These are phyloP conservation scores for Poeciliopsis paucimaculata DNA, from an alignment of 2,797 vertebrate species.

Conservation along the genomic window DNA sequence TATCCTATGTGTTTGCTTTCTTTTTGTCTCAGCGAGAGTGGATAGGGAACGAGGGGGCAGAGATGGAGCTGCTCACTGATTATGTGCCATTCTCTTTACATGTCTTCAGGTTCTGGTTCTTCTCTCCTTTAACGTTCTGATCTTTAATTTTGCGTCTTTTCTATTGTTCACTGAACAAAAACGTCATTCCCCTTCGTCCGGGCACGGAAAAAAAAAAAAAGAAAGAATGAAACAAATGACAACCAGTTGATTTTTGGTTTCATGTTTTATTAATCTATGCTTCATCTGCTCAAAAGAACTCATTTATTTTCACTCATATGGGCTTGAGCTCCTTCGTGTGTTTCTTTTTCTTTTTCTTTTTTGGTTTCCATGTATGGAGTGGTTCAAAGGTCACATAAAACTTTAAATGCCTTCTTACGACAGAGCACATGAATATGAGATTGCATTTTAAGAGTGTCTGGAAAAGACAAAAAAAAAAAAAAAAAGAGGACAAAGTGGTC, in stretches of 20 bases:
- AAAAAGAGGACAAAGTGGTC: slow-evolving; percentile 40
- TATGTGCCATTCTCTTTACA: slow-evolving; percentile 73
- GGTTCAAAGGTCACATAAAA: slow-evolving; percentile 52
- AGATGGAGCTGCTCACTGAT: slow-evolving; percentile 66
- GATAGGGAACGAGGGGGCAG: slow-evolving; percentile 21
- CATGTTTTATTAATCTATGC: slow-evolving; percentile 26
- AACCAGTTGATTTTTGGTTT: slow-evolving; percentile 56
- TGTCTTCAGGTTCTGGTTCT: slow-evolving; percentile 62
- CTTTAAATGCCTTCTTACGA: slow-evolving; percentile 32
- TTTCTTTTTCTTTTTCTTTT: slow-evolving; percentile 9
- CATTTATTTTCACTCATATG: slow-evolving; percentile 58
- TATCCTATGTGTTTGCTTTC: slow-evolving; percentile 33
- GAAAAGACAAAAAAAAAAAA: not conserved
- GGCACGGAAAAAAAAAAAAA: slow-evolving; percentile 60
- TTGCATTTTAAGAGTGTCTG: slow-evolving; percentile 39
- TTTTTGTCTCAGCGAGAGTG: slow-evolving; percentile 40
- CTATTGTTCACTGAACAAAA: slow-evolving; percentile 55
- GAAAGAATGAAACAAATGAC: slow-evolving; percentile 55
- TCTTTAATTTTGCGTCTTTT: slow-evolving; percentile 52
- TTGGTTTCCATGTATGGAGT: slow-evolving; percentile 41
- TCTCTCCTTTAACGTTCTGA: slow-evolving; percentile 53
- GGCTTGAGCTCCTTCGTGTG: slow-evolving; percentile 57
- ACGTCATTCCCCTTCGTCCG: slow-evolving; percentile 52
- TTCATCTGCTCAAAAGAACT: slow-evolving; percentile 59
- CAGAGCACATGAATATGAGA: slow-evolving; percentile 51